These are phyloP conservation scores for Patiria pectinifera DNA, from an alignment of 53 echinoderm and acorn worm species.

Conservation along the genomic window DNA sequence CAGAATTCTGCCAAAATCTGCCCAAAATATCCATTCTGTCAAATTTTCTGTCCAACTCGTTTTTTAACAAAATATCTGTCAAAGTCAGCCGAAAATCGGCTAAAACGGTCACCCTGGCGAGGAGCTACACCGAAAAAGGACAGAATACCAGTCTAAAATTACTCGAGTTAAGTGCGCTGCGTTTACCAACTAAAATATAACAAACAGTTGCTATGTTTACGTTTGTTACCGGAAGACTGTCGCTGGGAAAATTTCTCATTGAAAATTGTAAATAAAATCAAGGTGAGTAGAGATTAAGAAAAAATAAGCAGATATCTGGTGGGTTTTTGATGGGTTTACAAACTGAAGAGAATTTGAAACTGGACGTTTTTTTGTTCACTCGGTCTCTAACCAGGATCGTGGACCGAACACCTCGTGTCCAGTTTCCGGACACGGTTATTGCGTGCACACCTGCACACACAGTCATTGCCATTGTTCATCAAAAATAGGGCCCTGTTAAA, in stretches of 20 bases:
- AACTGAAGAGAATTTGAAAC: not conserved
- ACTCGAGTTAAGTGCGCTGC: not conserved
- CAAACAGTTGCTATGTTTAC: constrained; percentile 49
- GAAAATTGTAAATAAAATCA: not conserved
- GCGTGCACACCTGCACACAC: too few relatives aligned
- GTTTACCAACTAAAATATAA: constrained; percentile 1
- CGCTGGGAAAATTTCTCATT: not conserved
- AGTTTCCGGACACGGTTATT: too few relatives aligned
- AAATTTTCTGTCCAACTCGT: too few relatives aligned
- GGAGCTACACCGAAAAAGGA: not conserved
- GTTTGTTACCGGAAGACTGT: not conserved
- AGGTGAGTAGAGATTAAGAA: not conserved
- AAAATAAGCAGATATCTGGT: not conserved
- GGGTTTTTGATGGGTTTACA: not conserved
- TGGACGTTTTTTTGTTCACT: not conserved
- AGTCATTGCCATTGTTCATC: too few relatives aligned
- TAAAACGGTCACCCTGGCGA: too few relatives aligned
- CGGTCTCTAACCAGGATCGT: too few relatives aligned
- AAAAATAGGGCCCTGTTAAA: too few relatives aligned
- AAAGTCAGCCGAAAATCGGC: too few relatives aligned
- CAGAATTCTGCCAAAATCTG: too few relatives aligned
- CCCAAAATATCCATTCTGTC: too few relatives aligned
- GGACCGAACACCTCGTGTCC: too few relatives aligned
- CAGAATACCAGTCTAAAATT: not conserved
- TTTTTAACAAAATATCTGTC: too few relatives aligned